A percentile compares a stretch with the other conserved stretches of the same genome.
Evolutionary conservation across 1,140 invertebrate species (phyloP).

Genomic region (Conus ventricosus): DNA sequence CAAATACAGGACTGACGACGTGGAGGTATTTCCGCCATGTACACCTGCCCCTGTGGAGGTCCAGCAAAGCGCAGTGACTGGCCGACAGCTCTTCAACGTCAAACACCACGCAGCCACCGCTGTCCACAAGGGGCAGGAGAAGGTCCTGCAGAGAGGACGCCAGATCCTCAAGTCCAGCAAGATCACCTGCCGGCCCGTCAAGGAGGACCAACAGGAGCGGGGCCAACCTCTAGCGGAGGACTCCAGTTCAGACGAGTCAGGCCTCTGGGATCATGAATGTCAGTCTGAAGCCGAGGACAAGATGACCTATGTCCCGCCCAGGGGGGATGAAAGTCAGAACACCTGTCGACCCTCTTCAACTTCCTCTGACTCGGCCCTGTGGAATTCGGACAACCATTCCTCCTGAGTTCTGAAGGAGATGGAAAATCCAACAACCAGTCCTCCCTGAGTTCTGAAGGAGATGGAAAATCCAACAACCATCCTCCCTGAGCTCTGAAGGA

Average conservation of each 20-base stretch:
- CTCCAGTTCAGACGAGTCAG: constrained; percentile 50
- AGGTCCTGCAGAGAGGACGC: background rate
- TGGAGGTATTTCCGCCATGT: constrained; percentile 20
- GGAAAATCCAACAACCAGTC: constrained; percentile 40
- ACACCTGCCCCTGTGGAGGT: constrained; percentile 11
- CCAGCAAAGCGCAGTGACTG: background rate
- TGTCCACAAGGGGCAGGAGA: constrained; percentile 13
- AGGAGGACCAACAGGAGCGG: background rate
- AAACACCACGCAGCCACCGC: constrained; percentile 21
- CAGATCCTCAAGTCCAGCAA: background rate
- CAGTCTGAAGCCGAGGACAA: constrained; percentile 32
- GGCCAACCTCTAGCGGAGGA: constrained; percentile 29
- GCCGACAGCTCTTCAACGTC: background rate
- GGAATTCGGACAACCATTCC: constrained; percentile 38
- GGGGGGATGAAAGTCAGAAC: constrained; percentile 26
- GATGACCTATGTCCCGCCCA: constrained; percentile 20
- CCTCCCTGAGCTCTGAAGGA: too few relatives aligned
- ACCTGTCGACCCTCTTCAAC: constrained; percentile 29
- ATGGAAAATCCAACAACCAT: too few relatives aligned
- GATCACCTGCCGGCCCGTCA: constrained; percentile 13
- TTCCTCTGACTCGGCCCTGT: constrained; percentile 47
- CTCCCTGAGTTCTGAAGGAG: constrained; percentile 33
- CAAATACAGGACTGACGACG: background rate
- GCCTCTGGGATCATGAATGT: constrained; percentile 33
- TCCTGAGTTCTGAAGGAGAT: constrained; percentile 33